Evolutionary conservation across 2,113 vertebrate species (phyloP).

Genomic region (Lophotis ruficrista): DNA sequence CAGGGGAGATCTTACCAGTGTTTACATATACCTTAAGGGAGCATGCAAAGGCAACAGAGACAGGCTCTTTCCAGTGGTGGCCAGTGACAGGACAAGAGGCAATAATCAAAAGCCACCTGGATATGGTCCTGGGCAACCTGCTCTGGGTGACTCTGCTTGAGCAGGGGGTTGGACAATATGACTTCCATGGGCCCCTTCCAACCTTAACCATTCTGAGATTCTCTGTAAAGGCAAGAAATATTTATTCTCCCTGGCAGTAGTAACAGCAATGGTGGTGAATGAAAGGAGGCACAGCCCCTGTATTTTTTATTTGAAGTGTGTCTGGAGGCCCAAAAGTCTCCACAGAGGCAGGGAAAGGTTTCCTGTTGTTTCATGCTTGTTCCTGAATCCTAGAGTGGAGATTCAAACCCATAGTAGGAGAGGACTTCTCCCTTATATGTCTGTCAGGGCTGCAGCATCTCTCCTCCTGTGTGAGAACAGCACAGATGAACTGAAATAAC

Average conservation of each 20-base stretch:
- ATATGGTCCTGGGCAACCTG: not conserved
- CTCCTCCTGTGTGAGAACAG: not conserved
- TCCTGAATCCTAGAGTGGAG: not conserved
- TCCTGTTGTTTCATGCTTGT: not conserved
- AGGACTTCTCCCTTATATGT: not conserved
- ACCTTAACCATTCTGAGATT: not conserved
- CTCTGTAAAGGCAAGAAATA: not conserved
- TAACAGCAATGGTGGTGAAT: not conserved
- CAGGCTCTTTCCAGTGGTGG: not conserved
- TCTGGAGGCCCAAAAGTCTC: not conserved
- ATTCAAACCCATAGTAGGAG: not conserved
- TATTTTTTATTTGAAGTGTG: not conserved
- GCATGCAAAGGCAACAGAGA: not conserved
- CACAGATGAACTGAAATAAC: not conserved
- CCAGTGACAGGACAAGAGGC: not conserved
- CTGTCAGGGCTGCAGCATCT: not conserved
- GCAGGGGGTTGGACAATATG: not conserved
- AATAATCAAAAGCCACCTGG: not conserved
- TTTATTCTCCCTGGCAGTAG: not conserved
- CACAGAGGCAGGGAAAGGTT: not conserved
- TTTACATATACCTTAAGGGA: not conserved
- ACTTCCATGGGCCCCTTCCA: not conserved
- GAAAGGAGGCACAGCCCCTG: not conserved
- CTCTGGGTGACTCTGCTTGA: not conserved
- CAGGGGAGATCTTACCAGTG: not conserved